Percentiles rank a stretch among this genome's conserved stretches.
phyloP scores from a whole-genome alignment of 2,888 invertebrate species.

The Lissocephala sabroskyi region DNA sequence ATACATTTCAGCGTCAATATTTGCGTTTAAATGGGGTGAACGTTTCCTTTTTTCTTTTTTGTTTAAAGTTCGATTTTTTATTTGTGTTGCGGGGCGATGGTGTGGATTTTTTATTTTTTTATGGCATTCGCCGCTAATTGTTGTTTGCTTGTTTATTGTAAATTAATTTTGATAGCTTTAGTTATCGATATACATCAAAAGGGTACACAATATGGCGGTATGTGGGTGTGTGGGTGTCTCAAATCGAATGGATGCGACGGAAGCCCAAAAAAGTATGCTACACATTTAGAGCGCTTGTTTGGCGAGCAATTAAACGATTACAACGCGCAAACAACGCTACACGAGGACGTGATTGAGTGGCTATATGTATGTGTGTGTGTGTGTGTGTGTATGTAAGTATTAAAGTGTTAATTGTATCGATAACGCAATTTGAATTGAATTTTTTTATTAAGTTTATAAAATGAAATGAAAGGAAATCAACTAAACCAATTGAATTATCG shows the following conservation, averaged over 20 bases:
- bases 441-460: no score
- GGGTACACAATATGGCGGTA: no score
- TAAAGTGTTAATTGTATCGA: no score
- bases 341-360: not conserved
- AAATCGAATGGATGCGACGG: constrained; percentile 30
- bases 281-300: constrained; percentile 33
- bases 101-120: no score
- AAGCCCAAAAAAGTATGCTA: constrained; percentile 62
- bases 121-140: constrained; percentile 24
- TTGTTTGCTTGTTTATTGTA: constrained; percentile 14
- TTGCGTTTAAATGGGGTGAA: not conserved
- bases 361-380: constrained; percentile 11
- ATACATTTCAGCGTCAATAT: no score
- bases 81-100: not conserved
- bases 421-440: no score
- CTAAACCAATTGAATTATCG: no score
- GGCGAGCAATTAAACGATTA: constrained; percentile 39
- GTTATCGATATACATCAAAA: no score
- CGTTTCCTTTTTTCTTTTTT: not conserved
- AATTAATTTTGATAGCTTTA: no score
- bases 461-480: no score
- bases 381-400: constrained; percentile 6
- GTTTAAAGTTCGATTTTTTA: not conserved
- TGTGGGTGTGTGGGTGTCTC: no score
- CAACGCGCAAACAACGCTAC: constrained; percentile 10